Percentiles rank a stretch among this genome's conserved stretches.
phyloP scores from a whole-genome alignment of 2,113 vertebrate genomes.

The Grus americana region DNA sequence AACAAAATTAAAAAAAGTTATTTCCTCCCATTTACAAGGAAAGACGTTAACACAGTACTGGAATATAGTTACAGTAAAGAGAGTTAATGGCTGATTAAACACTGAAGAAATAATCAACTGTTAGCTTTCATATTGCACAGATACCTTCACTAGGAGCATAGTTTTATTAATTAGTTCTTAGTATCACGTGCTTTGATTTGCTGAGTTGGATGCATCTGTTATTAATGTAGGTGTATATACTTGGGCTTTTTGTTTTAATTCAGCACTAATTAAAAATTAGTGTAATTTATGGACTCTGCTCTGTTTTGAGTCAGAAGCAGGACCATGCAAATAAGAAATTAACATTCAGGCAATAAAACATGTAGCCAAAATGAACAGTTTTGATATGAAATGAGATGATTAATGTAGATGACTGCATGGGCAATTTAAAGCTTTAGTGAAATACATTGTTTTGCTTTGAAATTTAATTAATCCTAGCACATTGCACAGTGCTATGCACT shows the following conservation, averaged over 20 bases:
- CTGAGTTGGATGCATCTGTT: not conserved
- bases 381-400: not conserved
- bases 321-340: not conserved
- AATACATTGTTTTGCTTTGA: slow-evolving; percentile 9
- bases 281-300: not conserved
- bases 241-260: not conserved
- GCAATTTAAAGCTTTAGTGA: not conserved
- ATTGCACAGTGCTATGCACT: not conserved
- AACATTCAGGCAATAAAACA: not conserved
- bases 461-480: slow-evolving; percentile 30
- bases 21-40: not conserved
- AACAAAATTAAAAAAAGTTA: not conserved
- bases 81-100: not conserved
- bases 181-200: not conserved
- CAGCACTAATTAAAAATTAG: not conserved
- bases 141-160: not conserved
- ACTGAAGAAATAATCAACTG: not conserved
- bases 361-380: not conserved
- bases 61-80: not conserved
- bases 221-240: not conserved
- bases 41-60: not conserved
- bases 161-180: not conserved
- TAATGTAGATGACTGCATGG: not conserved
- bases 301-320: not conserved
- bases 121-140: not conserved